These are phyloP conservation scores for Luffia ferchaultella DNA, from an alignment of 2,888 invertebrate genomes.

Conservation along the genomic window DNA sequence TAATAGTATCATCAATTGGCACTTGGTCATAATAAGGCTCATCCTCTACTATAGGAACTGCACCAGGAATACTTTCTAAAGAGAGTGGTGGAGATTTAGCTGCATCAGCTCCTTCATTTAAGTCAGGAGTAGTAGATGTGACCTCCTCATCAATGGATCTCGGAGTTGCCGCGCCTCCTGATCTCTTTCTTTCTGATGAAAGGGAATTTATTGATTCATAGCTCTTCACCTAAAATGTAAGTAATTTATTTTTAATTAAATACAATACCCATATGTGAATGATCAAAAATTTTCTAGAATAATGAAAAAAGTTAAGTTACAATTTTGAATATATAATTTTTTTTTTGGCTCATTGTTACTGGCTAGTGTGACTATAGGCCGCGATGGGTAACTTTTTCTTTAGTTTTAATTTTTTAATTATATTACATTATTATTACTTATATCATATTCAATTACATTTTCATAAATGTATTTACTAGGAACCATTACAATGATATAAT, in stretches of 20 bases:
- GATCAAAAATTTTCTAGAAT: too few relatives aligned
- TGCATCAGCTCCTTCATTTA: constrained; percentile 30
- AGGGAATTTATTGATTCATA: constrained; percentile 72
- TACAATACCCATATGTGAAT: too few relatives aligned
- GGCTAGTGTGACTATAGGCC: too few relatives aligned
- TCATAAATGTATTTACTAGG: too few relatives aligned
- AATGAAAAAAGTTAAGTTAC: too few relatives aligned
- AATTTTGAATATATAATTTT: too few relatives aligned
- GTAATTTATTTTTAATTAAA: neutral
- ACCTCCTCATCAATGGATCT: constrained; percentile 56
- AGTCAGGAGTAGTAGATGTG: constrained; percentile 44
- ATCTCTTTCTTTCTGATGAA: constrained; percentile 67
- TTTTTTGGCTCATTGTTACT: too few relatives aligned
- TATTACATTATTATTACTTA: too few relatives aligned
- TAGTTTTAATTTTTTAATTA: too few relatives aligned
- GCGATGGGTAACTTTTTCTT: too few relatives aligned
- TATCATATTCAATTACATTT: too few relatives aligned
- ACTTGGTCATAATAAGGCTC: constrained; percentile 80
- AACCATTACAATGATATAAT: too few relatives aligned
- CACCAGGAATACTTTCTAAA: constrained; percentile 46
- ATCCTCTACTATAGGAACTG: constrained; percentile 43
- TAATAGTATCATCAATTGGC: constrained; percentile 67
- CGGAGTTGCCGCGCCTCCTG: constrained; percentile 58
- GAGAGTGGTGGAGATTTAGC: constrained; percentile 52
- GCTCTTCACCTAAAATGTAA: constrained; percentile 62